Conservation (phyloP, 2,888 invertebrate species). For the Scotopteryx bipunctaria region DNA sequence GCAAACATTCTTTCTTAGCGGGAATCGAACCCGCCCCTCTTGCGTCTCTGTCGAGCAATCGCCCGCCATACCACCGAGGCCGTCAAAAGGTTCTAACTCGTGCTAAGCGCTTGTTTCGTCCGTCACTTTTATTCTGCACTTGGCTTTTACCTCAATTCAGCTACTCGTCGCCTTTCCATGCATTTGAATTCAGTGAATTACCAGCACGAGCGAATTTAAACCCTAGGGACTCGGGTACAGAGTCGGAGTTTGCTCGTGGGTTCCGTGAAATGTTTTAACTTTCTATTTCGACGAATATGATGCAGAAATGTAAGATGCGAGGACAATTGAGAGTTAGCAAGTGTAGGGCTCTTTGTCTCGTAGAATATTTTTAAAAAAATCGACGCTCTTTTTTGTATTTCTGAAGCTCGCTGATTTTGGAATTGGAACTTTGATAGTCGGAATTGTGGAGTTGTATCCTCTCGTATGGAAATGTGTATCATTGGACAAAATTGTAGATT, state of each 20-base stretch:
- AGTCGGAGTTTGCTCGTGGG: slow-evolving; percentile 26
- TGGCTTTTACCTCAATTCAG: slow-evolving; percentile 77
- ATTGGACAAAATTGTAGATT: background rate
- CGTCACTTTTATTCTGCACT: slow-evolving; percentile 81
- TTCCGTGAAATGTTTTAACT: slow-evolving; percentile 74
- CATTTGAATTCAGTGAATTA: slow-evolving; percentile 68
- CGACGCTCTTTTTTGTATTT: slow-evolving; percentile 57
- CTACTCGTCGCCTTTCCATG: slow-evolving; percentile 74
- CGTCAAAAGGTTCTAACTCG: background rate
- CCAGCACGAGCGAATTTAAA: slow-evolving; percentile 35
- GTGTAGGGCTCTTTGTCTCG: slow-evolving; percentile 67
- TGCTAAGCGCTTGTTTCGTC: slow-evolving; percentile 32
- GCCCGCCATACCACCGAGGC: too few species aligned
- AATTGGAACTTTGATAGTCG: slow-evolving; percentile 22
- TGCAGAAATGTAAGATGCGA: slow-evolving; percentile 80
- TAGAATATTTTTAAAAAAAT: slow-evolving; percentile 52
- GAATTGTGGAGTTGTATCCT: background rate
- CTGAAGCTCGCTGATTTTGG: slow-evolving; percentile 33
- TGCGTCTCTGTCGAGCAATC: too few species aligned
- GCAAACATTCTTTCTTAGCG: too few species aligned
- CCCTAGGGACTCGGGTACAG: background rate
- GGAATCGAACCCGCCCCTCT: too few species aligned
- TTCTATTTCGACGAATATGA: slow-evolving; percentile 80
- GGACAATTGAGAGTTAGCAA: slow-evolving; percentile 74
- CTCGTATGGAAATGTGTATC: slow-evolving; percentile 1